Conservation (phyloP, 2,888 invertebrate species). For the Ophion costatus region DNA sequence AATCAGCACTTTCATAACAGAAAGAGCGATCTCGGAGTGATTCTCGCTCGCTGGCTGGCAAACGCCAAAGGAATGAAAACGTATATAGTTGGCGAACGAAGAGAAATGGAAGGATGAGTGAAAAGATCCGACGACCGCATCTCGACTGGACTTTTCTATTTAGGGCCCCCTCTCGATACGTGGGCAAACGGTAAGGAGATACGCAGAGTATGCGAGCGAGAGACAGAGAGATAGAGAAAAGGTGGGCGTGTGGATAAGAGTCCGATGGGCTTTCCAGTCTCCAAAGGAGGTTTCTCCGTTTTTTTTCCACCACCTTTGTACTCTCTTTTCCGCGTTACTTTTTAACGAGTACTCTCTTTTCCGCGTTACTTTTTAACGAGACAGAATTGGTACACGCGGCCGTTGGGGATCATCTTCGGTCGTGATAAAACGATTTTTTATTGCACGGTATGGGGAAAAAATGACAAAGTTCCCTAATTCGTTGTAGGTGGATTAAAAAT, state of each 20-base stretch:
- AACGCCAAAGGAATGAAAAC: constrained; percentile 32
- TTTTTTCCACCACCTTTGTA: constrained; percentile 32
- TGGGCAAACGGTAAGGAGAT: constrained; percentile 29
- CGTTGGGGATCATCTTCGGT: neutral
- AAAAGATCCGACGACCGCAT: constrained; percentile 34
- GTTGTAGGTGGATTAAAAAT: too few relatives aligned
- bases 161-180: constrained; percentile 25
- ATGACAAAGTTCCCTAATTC: too few relatives aligned
- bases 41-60: constrained; percentile 39
- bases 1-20: constrained; percentile 78
- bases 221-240: constrained; percentile 48
- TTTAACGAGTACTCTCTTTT: constrained; percentile 33
- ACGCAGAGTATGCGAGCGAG: constrained; percentile 9
- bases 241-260: constrained; percentile 57
- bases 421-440: too few relatives aligned
- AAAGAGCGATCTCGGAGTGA: constrained; percentile 65
- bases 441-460: too few relatives aligned
- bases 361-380: constrained; percentile 25
- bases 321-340: constrained; percentile 25
- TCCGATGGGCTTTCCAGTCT: constrained; percentile 62
- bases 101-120: constrained; percentile 37
- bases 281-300: constrained; percentile 44
- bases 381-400: constrained; percentile 28
- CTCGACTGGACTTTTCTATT: constrained; percentile 39
- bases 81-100: constrained; percentile 16